Evolutionary conservation across 2,888 invertebrate species (phyloP), one percentile per base, ranked within the genome.

Genomic region (Pycnomerus fuliginosus): DNA sequence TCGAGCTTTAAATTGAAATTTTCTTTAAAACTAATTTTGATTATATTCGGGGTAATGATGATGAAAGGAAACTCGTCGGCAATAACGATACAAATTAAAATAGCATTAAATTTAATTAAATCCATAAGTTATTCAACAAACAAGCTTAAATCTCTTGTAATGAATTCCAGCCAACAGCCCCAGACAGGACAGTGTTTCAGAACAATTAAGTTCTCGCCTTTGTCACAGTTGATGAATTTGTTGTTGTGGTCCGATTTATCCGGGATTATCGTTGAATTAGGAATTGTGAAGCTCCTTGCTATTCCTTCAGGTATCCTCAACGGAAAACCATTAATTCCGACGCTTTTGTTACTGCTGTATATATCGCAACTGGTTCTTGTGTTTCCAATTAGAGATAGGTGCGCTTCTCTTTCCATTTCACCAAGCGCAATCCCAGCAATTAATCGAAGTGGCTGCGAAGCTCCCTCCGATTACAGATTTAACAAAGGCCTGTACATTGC

Each of bases 171-270:
- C 43, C 42, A 43, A 44, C 43, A 31, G 35, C 39, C 31, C 39
- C 44, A 46, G 40, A 48, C 39, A 59, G 58, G 58, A 60, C 56
- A 55, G 45, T 51, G 53, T 60, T 60, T 49, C 50, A 53, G 59
- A 63, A 61, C 63, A 63, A 63, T 62, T 57, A 59, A 58, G 59
- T 59, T 54, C 53, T 56, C 50, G 53, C 61, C 57, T 60, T 62
- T 62, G 60, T 61, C 57, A 53, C 59, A 53, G 53, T 55, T 61
- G 61, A 62, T 59, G 62, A 61, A 62, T 62, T 57, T 57, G 57
- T 56, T 53, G 53, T 60, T 61, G 60, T 55, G 56, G 59, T 55
- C 56, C 57, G 57, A 62, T 60, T 60, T 52, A 60, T 60, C 57
- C 54, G 24, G 55, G 61, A 61, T 62, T 60, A 62, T 60, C 60